phyloP scores from a whole-genome alignment of 2,888 invertebrate genomes.

The Agonum fuliginosum region DNA sequence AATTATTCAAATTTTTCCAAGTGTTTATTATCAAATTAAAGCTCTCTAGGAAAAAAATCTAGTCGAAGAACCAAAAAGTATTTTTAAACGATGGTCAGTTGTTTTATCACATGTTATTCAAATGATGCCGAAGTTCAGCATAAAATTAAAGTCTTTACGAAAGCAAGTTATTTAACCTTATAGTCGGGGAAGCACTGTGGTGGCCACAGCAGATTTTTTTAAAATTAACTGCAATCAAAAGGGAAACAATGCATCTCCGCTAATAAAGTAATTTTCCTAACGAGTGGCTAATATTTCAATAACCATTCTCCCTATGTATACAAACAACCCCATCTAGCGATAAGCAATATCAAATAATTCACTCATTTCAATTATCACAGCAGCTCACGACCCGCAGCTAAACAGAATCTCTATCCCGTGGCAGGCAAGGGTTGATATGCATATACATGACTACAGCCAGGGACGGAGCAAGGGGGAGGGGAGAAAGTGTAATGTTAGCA shows the following conservation, averaged over 20 bases:
- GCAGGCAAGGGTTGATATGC: conserved; percentile 53
- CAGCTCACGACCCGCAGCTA: conserved; percentile 9
- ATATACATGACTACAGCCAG: conserved; percentile 48
- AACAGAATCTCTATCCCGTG: conserved; percentile 10
- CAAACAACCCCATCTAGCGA: conserved; percentile 23
- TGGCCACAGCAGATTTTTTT: too few relatives aligned
- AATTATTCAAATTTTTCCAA: too few relatives aligned
- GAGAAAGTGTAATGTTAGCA: conserved; percentile 65
- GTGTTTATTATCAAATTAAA: too few relatives aligned
- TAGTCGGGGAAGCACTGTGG: too few relatives aligned
- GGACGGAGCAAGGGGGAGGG: conserved; percentile 61
- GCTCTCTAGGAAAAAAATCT: background rate
- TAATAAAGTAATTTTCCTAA: conserved; percentile 38
- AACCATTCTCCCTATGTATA: background rate
- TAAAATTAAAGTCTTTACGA: too few relatives aligned
- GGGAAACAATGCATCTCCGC: background rate
- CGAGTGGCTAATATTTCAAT: conserved; percentile 25
- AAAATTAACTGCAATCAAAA: too few relatives aligned
- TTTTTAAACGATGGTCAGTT: too few relatives aligned
- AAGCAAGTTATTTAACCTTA: too few relatives aligned
- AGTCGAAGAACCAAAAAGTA: background rate
- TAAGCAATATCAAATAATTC: conserved; percentile 48
- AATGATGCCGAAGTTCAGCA: too few relatives aligned
- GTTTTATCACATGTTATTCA: too few relatives aligned
- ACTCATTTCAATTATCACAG: conserved; percentile 46